A percentile compares a stretch with the other conserved stretches of the same genome.
These are phyloP conservation scores for Pempheris klunzingeri DNA, from an alignment of 2,797 vertebrate genomes.

Conservation along the genomic window DNA sequence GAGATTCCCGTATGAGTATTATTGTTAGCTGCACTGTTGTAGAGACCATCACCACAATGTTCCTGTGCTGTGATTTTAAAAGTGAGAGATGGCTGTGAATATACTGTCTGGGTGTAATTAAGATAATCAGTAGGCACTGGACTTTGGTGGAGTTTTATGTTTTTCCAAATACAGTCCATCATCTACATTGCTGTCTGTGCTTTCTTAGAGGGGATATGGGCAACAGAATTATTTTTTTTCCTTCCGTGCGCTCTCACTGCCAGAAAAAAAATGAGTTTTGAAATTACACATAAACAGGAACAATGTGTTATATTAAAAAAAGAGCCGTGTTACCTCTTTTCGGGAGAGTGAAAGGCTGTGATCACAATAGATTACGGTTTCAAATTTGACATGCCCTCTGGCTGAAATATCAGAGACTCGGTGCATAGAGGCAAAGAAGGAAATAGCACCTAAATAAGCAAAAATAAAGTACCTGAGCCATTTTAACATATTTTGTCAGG, in stretches of 20 bases:
- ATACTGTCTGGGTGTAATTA: slow-evolving; percentile 27
- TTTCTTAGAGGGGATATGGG: slow-evolving; percentile 15
- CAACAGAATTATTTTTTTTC: slow-evolving; percentile 2
- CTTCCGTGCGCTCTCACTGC: slow-evolving; percentile 5
- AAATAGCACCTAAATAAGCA: slow-evolving; percentile 29
- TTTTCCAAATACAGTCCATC: slow-evolving; percentile 25
- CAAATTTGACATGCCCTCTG: slow-evolving; percentile 27
- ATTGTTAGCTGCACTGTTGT: slow-evolving; percentile 43
- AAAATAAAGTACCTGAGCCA: slow-evolving; percentile 5
- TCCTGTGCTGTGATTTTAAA: slow-evolving; percentile 8
- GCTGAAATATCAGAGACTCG: slow-evolving; percentile 29
- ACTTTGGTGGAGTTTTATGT: not conserved
- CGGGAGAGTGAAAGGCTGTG: slow-evolving; percentile 10
- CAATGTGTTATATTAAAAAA: slow-evolving; percentile 6
- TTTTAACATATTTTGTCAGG: slow-evolving; percentile 29
- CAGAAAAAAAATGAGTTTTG: slow-evolving; percentile 45
- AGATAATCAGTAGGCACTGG: not conserved
- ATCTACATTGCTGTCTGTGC: slow-evolving; percentile 19
- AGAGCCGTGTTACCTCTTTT: slow-evolving; percentile 6
- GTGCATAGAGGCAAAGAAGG: slow-evolving; percentile 13
- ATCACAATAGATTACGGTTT: slow-evolving; percentile 32
- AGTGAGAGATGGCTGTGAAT: not conserved
- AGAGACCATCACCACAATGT: slow-evolving; percentile 36
- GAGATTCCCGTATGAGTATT: slow-evolving; percentile 42
- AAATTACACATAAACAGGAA: slow-evolving; percentile 36